A percentile compares a stretch with the other conserved stretches of the same genome.
Evolutionary conservation across 2,888 invertebrate genomes (phyloP).

Genomic region (Sesamia inferens): DNA sequence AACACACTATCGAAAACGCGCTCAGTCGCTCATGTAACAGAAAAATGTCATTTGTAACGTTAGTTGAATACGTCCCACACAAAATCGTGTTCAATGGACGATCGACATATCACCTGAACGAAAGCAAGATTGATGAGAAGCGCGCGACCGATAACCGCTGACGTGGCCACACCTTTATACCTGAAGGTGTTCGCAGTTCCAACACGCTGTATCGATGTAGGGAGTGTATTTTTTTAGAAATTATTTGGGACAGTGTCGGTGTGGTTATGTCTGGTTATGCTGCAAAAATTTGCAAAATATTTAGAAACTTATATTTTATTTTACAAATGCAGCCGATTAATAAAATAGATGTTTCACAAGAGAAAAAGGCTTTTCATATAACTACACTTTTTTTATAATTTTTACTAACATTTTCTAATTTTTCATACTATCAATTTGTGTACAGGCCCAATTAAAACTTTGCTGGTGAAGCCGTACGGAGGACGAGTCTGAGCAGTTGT

Average conservation of each 20-base stretch:
- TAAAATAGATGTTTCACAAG: background rate
- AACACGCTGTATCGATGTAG: slow-evolving; percentile 49
- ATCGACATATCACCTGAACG: slow-evolving; percentile 60
- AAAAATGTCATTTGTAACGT: slow-evolving; percentile 57
- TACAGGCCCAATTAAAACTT: no score
- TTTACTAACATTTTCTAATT: no score
- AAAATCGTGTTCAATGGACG: slow-evolving; percentile 58
- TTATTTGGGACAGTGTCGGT: slow-evolving; percentile 17
- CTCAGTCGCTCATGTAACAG: slow-evolving; percentile 44
- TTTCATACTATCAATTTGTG: no score
- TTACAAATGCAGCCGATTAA: no score
- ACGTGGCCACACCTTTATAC: slow-evolving; percentile 65
- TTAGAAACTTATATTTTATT: no score
- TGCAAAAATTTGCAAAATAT: background rate
- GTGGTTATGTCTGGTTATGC: background rate
- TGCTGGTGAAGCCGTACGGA: no score
- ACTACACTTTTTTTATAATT: no score
- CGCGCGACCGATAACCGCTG: slow-evolving; percentile 60
- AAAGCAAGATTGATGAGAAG: slow-evolving; percentile 66
- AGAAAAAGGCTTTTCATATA: background rate
- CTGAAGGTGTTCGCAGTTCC: slow-evolving; percentile 56
- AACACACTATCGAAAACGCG: slow-evolving; percentile 36
- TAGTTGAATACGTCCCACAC: slow-evolving; percentile 53
- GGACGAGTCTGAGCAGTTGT: no score
- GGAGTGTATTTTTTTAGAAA: background rate